phyloP scores from a whole-genome alignment of 2,888 invertebrate genomes.

The Drosophila rubida region DNA sequence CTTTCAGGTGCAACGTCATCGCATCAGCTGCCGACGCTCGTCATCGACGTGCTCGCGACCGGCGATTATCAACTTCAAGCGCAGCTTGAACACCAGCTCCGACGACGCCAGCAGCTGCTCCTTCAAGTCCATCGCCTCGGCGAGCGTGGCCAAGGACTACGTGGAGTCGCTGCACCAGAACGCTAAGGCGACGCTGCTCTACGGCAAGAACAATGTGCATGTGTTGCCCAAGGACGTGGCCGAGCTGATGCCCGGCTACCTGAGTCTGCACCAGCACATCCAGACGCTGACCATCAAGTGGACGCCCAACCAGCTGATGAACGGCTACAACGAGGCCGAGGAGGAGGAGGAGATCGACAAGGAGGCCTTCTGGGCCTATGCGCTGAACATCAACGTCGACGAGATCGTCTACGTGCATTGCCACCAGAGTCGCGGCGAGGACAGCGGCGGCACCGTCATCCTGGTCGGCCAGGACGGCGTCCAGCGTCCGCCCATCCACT shows the following conservation, averaged over 20 bases:
- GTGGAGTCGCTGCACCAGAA: conserved; percentile 98
- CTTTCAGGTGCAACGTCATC: conserved; percentile 86
- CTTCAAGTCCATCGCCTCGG: conserved; percentile 82
- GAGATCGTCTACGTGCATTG: conserved; percentile 98
- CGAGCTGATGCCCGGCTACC: conserved; percentile 94
- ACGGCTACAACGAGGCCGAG: conserved; percentile 91
- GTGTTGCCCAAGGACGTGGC: conserved; percentile 94
- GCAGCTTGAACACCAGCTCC: conserved; percentile 91
- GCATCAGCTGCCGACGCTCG: conserved; percentile 93
- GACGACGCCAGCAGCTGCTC: conserved; percentile 87
- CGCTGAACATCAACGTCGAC: conserved; percentile 94
- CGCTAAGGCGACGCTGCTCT: conserved; percentile 94
- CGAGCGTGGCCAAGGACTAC: conserved; percentile 92
- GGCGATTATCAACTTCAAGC: conserved; percentile 90
- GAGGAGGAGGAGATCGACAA: conserved; percentile 89
- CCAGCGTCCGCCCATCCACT: conserved; percentile 96
- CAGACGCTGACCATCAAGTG: conserved; percentile 95
- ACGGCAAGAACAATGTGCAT: conserved; percentile 96
- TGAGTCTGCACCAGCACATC: conserved; percentile 95
- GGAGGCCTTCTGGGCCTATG: conserved; percentile 95
- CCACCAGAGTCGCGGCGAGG: conserved; percentile 92
- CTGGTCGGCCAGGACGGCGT: conserved; percentile 97
- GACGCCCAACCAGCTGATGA: conserved; percentile 99
- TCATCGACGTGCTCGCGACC: conserved; percentile 90
- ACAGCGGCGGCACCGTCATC: conserved; percentile 93